Conservation (phyloP, 2,888 invertebrate species). For the Hypomecis punctinalis region DNA sequence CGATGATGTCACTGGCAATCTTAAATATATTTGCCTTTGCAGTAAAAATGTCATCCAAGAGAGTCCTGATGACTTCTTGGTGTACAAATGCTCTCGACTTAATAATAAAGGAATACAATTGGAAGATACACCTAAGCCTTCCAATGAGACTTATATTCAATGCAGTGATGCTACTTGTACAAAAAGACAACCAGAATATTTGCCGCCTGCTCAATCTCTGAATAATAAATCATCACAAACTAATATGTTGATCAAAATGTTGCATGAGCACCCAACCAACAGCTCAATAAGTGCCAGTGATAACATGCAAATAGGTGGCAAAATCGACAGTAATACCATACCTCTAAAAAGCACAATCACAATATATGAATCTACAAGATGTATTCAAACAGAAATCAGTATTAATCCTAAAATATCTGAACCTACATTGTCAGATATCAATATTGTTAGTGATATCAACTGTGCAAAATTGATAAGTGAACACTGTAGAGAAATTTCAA, state of each 20-base stretch:
- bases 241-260: constrained; percentile 56
- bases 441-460: constrained; percentile 59
- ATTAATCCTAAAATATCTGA: constrained; percentile 75
- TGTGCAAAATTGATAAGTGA: constrained; percentile 63
- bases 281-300: constrained; percentile 43
- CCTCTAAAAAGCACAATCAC: constrained; percentile 30
- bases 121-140: constrained; percentile 38
- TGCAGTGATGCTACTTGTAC: constrained; percentile 27
- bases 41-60: constrained; percentile 53
- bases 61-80: constrained; percentile 60
- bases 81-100: constrained; percentile 69
- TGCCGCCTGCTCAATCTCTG: constrained; percentile 11
- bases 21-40: constrained; percentile 71
- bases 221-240: constrained; percentile 69
- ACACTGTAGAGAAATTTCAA: constrained; percentile 51
- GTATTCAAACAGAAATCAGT: constrained; percentile 76
- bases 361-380: constrained; percentile 65
- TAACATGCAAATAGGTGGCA: constrained; percentile 12
- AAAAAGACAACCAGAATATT: constrained; percentile 9
- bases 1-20: constrained; percentile 54
- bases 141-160: constrained; percentile 22
- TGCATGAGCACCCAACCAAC: constrained; percentile 45
- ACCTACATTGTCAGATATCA: constrained; percentile 70
- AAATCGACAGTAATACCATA: constrained; percentile 24
- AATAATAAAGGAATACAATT: constrained; percentile 53